phyloP scores from a whole-genome alignment of 2,113 vertebrate genomes.

The Brachyhypopomus gauderio region DNA sequence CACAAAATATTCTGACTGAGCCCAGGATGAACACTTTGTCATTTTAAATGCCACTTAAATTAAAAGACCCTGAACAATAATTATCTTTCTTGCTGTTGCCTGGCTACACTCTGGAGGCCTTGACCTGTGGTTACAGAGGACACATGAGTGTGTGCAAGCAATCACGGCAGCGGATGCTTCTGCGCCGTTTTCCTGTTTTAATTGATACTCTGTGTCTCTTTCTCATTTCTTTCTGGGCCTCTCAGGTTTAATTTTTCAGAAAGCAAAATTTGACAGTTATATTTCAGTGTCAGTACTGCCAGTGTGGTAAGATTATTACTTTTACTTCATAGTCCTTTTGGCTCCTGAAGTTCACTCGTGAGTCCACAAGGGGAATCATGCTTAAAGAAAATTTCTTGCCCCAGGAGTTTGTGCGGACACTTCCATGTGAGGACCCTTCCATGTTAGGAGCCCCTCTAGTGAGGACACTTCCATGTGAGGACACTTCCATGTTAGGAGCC shows the following conservation, averaged over 20 bases:
- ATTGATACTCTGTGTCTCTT: slow-evolving; percentile 51
- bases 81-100: slow-evolving; percentile 49
- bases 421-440: too few relatives aligned
- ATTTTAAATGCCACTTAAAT: slow-evolving; percentile 68
- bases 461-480: too few relatives aligned
- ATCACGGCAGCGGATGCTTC: slow-evolving; percentile 29
- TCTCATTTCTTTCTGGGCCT: slow-evolving; percentile 17
- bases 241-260: slow-evolving; percentile 48
- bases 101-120: slow-evolving; percentile 62
- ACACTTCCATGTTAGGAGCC: too few relatives aligned
- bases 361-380: background rate
- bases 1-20: slow-evolving; percentile 61
- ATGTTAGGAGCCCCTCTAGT: too few relatives aligned
- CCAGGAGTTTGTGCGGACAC: too few relatives aligned
- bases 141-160: slow-evolving; percentile 50
- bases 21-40: slow-evolving; percentile 59
- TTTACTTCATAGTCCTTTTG: background rate
- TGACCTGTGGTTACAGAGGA: slow-evolving; percentile 59
- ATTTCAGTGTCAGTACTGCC: slow-evolving; percentile 48
- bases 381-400: background rate
- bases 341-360: background rate
- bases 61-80: slow-evolving; percentile 58
- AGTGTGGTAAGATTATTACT: slow-evolving; percentile 26
- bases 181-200: slow-evolving; percentile 34
- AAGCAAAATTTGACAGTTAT: slow-evolving; percentile 54